Base-by-base conservation (phyloP, 2,888 invertebrate species). In the Orthonychiurus folsomi region DNA sequence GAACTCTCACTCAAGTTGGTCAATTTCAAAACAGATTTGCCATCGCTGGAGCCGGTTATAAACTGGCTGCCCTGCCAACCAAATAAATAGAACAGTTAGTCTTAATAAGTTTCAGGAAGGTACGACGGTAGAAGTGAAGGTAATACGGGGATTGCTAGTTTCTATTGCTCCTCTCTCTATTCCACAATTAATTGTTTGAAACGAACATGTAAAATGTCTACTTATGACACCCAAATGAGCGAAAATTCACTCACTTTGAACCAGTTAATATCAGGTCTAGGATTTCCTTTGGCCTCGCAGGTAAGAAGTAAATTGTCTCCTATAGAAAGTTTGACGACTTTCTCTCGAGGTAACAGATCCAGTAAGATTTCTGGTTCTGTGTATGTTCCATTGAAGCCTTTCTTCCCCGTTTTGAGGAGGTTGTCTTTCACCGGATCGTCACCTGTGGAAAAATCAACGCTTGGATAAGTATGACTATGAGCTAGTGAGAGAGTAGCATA, bases 261-360 rank as follows among this genome's bases (percentile, higher is more conserved):
- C 71, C 71, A 73, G 1, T 67, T 65, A 5, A 73, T 65, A 50
- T 63, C 65, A 9, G 73, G 71, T 26, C 63, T 67, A 1, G 73
- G 73, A 63, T 66, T 64, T 47, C 73, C 73, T 61, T 37, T 69
- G 1, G 70, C 70, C 62, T 68, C 66, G 64, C 73, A 73, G 59
- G 66, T 69, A 1, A 71, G 50, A 12, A 48, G 21, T 12, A 70
- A 12, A 50, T 60, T 63, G 0, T 58, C 60, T 9, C 72, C 72
- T 48, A 52, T 65, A 12, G 60, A 37, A 9, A 61, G 53, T 23
- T 23, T 56, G 28, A 62, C 24, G 0, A 59, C 23, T 3, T 56
- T 61, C 12, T 65, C 63, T 15, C 53, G 56, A 12, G 63, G 61
- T 20, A 69, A 56, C n/a, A 54, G 50, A n/a, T 68, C 65, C 53